Evolutionary conservation across 2,113 vertebrate species (phyloP).

Genomic region (Phyllostomus discolor): DNA sequence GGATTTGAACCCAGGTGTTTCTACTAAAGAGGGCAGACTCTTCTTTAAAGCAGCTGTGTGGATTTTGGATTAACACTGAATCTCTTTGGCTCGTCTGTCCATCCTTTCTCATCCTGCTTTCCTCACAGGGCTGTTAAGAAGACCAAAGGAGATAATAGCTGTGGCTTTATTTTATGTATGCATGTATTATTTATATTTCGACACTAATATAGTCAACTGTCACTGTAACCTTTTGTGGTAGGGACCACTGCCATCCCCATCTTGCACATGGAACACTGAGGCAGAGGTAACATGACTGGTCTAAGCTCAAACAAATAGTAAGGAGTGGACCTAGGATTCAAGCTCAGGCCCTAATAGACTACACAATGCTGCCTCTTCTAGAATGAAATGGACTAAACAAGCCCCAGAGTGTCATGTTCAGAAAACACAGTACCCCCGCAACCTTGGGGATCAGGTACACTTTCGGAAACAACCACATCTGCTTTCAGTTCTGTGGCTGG

Average conservation of each 20-base stretch:
- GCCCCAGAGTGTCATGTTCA: accelerated
- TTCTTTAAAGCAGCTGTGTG: background rate
- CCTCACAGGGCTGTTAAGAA: background rate
- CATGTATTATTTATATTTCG: background rate
- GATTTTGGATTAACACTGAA: accelerated
- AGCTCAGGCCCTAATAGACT: background rate
- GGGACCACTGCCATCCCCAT: background rate
- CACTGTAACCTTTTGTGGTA: background rate
- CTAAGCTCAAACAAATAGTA: background rate
- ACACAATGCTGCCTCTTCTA: background rate
- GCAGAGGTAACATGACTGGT: accelerated
- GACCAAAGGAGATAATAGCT: background rate
- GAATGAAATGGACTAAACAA: background rate
- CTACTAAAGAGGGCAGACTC: background rate
- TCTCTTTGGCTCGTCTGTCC: background rate
- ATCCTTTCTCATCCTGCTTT: background rate
- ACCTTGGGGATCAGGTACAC: background rate
- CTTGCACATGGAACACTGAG: background rate
- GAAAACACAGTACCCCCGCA: background rate
- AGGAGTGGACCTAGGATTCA: background rate
- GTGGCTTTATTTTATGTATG: background rate
- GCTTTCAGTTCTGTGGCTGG: background rate
- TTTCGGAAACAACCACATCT: background rate
- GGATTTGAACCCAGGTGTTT: background rate
- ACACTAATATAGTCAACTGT: background rate